Conservation (phyloP, 2,888 invertebrate genomes). For the Spisula subtruncata region DNA sequence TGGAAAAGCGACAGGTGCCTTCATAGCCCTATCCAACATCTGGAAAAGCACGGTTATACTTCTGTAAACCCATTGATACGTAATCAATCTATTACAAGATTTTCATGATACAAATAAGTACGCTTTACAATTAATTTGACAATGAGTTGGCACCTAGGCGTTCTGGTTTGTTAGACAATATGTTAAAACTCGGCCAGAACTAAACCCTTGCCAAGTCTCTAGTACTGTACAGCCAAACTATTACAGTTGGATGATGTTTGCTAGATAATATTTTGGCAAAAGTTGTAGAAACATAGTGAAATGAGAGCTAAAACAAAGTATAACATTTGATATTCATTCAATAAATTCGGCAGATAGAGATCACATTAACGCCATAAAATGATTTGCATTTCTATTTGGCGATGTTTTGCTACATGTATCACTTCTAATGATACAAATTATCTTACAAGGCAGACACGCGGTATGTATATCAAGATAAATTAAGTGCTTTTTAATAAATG, state of each 20-base stretch:
- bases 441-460: too few species aligned
- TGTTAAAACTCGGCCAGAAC: neutral
- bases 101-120: neutral
- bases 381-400: neutral
- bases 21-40: too few species aligned
- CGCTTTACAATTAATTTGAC: constrained; percentile 4
- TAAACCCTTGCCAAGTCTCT: neutral
- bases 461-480: too few species aligned
- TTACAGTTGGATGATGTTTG: neutral
- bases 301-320: neutral
- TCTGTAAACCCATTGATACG: too few species aligned
- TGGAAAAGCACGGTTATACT: too few species aligned
- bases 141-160: neutral
- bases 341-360: neutral
- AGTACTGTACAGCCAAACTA: neutral
- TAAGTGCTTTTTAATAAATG: too few species aligned
- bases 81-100: too few species aligned
- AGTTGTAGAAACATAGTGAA: neutral
- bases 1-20: too few species aligned
- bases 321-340: neutral
- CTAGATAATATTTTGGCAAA: neutral
- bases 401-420: too few species aligned
- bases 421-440: too few species aligned
- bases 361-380: neutral
- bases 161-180: neutral